A percentile compares a stretch with the other conserved stretches of the same genome.
phyloP scores from a whole-genome alignment of 1,140 invertebrate genomes.

The Eciton burchellii region DNA sequence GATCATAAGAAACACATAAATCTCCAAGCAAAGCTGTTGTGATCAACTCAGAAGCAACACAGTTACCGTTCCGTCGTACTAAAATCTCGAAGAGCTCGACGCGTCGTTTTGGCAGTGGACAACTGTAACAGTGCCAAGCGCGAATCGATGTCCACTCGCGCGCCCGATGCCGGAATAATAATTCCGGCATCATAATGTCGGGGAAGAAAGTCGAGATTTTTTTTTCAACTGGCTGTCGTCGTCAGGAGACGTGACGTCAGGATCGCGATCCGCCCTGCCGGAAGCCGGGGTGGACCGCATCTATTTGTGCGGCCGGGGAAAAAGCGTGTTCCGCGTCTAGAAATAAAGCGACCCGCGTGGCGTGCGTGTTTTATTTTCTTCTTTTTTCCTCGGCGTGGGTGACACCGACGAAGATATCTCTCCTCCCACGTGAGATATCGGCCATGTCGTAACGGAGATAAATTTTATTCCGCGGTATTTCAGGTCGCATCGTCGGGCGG shows the following conservation, averaged over 20 bases:
- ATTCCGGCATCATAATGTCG: slow-evolving; percentile 40
- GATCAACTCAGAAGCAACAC: neutral
- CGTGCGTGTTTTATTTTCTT: too few species aligned
- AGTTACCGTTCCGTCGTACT: neutral
- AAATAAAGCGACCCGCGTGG: slow-evolving; percentile 68
- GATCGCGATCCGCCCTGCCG: slow-evolving; percentile 38
- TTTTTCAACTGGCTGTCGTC: slow-evolving; percentile 36
- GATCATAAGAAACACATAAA: neutral
- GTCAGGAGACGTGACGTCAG: slow-evolving; percentile 66
- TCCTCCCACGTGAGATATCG: slow-evolving; percentile 12
- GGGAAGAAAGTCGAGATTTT: too few species aligned
- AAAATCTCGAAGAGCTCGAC: neutral
- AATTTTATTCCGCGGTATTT: slow-evolving; percentile 2
- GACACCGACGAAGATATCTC: slow-evolving; percentile 4
- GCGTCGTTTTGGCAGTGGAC: slow-evolving; percentile 15
- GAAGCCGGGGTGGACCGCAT: slow-evolving; percentile 46
- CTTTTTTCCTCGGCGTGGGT: slow-evolving; percentile 35
- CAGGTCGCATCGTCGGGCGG: neutral
- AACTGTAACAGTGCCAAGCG: slow-evolving; percentile 57
- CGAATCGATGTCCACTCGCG: slow-evolving; percentile 66
- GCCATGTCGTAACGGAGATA: neutral
- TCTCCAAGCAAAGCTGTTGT: neutral
- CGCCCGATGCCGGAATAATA: slow-evolving; percentile 27
- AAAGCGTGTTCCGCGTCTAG: slow-evolving; percentile 72
- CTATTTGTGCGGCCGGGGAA: slow-evolving; percentile 61